Conservation (phyloP, 2,797 vertebrate species). For the Simalia tracyae region DNA sequence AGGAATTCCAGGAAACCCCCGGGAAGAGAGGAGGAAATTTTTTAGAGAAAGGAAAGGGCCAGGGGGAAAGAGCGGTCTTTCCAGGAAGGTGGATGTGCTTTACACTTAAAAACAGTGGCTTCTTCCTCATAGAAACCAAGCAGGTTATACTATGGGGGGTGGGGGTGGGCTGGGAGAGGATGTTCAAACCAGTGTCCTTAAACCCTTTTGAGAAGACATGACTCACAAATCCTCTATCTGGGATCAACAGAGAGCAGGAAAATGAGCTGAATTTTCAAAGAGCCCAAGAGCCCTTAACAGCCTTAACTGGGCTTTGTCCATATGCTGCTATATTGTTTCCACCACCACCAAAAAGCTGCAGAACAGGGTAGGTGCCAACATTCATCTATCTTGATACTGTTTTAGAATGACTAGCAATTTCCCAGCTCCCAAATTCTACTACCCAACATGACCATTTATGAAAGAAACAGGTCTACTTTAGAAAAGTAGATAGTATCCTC, state of each 20-base stretch:
- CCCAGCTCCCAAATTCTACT: neutral
- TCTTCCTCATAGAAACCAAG: neutral
- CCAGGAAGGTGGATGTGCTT: neutral
- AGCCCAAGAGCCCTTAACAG: neutral
- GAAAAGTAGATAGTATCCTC: neutral
- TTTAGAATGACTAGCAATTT: neutral
- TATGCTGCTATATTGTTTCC: neutral
- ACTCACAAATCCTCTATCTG: neutral
- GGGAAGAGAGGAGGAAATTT: neutral
- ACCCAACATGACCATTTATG: neutral
- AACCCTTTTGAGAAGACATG: neutral
- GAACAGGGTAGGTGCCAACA: neutral
- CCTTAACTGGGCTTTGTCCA: neutral
- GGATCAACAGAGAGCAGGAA: neutral
- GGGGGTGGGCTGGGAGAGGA: neutral
- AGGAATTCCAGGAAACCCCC: slow-evolving; percentile 64
- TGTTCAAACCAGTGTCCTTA: neutral
- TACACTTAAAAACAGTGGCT: neutral
- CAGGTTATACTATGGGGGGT: neutral
- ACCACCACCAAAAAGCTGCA: neutral
- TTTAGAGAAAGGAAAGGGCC: slow-evolving; percentile 22
- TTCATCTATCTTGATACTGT: neutral
- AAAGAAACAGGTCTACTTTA: neutral
- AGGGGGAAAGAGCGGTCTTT: slow-evolving; percentile 11
- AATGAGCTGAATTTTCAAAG: neutral